Conservation (phyloP, 2,888 invertebrate species). For the Thymelicus lineola region DNA sequence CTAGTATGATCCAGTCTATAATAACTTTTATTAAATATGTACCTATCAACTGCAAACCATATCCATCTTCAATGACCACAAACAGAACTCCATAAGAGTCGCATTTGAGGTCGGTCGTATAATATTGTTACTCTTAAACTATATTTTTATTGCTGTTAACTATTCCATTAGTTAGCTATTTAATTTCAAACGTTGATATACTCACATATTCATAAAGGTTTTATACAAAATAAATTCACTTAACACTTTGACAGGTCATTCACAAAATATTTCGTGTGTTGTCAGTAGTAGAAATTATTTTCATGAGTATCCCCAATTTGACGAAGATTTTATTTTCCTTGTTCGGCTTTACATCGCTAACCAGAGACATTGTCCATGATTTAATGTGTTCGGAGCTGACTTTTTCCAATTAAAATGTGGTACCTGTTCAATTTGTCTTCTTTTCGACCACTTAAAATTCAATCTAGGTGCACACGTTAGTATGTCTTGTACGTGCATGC, state of each 20-base stretch:
- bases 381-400: conserved; percentile 11
- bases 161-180: no score
- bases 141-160: no score
- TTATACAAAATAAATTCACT: neutral
- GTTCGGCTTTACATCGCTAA: neutral
- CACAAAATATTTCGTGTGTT: neutral
- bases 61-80: no score
- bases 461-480: conserved; percentile 15
- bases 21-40: no score
- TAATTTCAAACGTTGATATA: neutral
- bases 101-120: no score
- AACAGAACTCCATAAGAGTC: no score
- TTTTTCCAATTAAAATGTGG: conserved; percentile 15
- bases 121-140: no score
- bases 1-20: no score
- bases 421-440: conserved; percentile 20
- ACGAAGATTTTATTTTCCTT: neutral
- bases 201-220: neutral
- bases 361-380: conserved; percentile 5
- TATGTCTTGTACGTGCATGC: neutral
- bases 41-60: no score
- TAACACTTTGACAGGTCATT: neutral
- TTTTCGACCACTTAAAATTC: conserved; percentile 27
- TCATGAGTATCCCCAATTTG: neutral
- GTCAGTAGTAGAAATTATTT: neutral